A percentile compares a stretch with the other conserved stretches of the same genome.
Conservation (phyloP, 2,113 vertebrate species). For the Rattus norvegicus region GRCr8 NC_086034.1:86434001-86434500, state of each 20-base stretch:
- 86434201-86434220: fast-evolving
- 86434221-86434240: neutral
- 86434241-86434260: neutral
- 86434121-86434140: neutral
- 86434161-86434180: neutral
- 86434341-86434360: neutral
- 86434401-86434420: neutral
- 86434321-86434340: too few species aligned
- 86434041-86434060: neutral
- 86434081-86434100: neutral
- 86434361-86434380: neutral
- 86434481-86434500: neutral
- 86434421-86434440: neutral
- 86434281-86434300: too few species aligned
- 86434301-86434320: too few species aligned
- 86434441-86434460: neutral
- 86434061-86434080: neutral
- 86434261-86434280: neutral
- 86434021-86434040: fast-evolving
- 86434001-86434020: neutral
- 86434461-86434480: neutral
- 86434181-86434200: neutral
- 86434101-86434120: neutral
- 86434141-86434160: neutral
- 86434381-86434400: neutral